Conservation (phyloP, 2,113 vertebrate species). For the Ptilorrhoa leucosticta region DNA sequence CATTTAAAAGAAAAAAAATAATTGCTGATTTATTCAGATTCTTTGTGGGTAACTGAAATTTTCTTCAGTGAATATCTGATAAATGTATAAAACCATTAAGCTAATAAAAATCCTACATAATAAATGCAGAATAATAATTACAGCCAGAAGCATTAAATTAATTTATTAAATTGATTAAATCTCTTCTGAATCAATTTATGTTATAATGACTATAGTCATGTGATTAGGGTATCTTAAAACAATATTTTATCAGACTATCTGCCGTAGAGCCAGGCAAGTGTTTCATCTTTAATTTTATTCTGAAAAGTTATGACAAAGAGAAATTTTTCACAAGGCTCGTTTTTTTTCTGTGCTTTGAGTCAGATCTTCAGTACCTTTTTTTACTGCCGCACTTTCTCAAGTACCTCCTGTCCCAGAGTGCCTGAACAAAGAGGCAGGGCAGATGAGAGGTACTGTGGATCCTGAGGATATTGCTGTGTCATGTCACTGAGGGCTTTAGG, state of each 20-base stretch:
- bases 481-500: neutral
- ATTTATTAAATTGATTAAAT: conserved; percentile 57
- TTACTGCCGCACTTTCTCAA: neutral
- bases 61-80: conserved; percentile 36
- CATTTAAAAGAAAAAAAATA: neutral
- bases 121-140: conserved; percentile 59
- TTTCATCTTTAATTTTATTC: neutral
- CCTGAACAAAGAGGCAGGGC: neutral
- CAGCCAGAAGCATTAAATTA: conserved; percentile 51
- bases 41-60: neutral
- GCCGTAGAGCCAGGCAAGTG: neutral
- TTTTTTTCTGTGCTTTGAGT: neutral
- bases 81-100: conserved; percentile 55
- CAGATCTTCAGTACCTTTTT: neutral
- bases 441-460: neutral
- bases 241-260: conserved; percentile 31
- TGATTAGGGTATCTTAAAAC: conserved; percentile 24
- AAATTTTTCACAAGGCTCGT: neutral
- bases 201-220: conserved; percentile 17
- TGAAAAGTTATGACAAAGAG: neutral
- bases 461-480: neutral
- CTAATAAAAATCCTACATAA: conserved; percentile 50
- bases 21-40: conserved; percentile 26
- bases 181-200: conserved; percentile 31
- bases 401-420: neutral